Evolutionary conservation across 2,113 vertebrate species (phyloP), one percentile per base, ranked within the genome.

Genomic region (Pituophis catenifer): DNA sequence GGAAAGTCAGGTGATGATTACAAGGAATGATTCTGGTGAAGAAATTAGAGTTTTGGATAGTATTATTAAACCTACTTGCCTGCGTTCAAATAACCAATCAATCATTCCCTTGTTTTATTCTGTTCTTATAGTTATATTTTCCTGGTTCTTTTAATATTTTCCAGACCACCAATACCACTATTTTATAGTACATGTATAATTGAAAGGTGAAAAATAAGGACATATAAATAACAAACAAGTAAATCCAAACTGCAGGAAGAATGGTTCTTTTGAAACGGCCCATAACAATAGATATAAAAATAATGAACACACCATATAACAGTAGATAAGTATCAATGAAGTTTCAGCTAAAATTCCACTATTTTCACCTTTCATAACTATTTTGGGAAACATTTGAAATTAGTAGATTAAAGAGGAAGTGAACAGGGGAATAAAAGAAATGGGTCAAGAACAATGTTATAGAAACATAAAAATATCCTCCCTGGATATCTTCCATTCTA

Each of bases 391-490:
- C 62, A 88, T 86, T 48, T 29, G 57, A 96, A 57, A 93, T 89
- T 90, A 93, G 13, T 85, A 1, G 0, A 29, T 1, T 1, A 26
- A 86, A 89, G 50, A 92, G 86, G 89, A 6, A 92, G 95, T 81
- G 23, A 93, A 2, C 0, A 86, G 33, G 17, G 5, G 2, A 96
- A 94, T 91, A 85, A 95, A 88, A 59, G 9, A 52, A n/a, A 87
- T 50, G 91, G 19, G 54, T 0, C 38, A 92, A 90, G 53, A 93
- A 91, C 94, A 96, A 95, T 94, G 92, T 38, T 81, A 89, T 90
- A 92, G 91, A 62, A 29, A 23, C 65, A 92, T 91, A 94, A 91
- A 96, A 94, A 93, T 54, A 62, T 92, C 91, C 95, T 93, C 8
- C 52, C 9, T 58, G n/a, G 11, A 75, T 94, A 88, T 92, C 26